Conservation (phyloP, 2,888 invertebrate genomes). For the Dynastes grantii region DNA sequence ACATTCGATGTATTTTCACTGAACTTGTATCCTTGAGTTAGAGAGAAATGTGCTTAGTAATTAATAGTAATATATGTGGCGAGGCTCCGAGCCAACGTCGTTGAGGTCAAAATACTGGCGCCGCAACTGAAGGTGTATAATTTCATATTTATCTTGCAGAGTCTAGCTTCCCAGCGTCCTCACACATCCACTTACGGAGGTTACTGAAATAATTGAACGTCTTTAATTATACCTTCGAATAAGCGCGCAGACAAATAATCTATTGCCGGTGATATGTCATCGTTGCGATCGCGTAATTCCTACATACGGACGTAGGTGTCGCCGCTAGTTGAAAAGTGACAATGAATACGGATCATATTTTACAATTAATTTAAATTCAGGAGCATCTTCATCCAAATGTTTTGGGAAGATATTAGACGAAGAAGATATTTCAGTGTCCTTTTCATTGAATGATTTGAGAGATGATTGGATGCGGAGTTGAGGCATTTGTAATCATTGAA, state of each 20-base stretch:
- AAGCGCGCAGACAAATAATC: constrained; percentile 4
- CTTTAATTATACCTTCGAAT: constrained; percentile 13
- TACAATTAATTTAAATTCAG: too few species aligned
- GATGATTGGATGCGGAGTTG: too few species aligned
- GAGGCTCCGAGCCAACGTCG: constrained; percentile 55
- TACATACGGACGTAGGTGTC: too few species aligned
- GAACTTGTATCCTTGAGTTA: not conserved
- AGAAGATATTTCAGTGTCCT: too few species aligned
- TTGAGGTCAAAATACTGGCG: constrained; percentile 58
- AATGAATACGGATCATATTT: too few species aligned
- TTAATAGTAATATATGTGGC: constrained; percentile 59
- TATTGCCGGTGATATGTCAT: not conserved
- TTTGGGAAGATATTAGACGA: too few species aligned
- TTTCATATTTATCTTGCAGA: constrained; percentile 55
- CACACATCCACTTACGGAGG: constrained; percentile 22
- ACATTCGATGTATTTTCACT: too few species aligned
- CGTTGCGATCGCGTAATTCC: too few species aligned
- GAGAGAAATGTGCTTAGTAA: constrained; percentile 52
- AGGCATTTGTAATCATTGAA: too few species aligned
- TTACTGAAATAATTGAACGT: constrained; percentile 31
- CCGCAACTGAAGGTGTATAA: constrained; percentile 58
- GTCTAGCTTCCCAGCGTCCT: constrained; percentile 10
- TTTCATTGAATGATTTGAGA: too few species aligned
- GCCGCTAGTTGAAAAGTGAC: too few species aligned
- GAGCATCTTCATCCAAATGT: too few species aligned